Base-by-base conservation (phyloP, 2,797 vertebrate species). In the Labeo calbasu region DNA sequence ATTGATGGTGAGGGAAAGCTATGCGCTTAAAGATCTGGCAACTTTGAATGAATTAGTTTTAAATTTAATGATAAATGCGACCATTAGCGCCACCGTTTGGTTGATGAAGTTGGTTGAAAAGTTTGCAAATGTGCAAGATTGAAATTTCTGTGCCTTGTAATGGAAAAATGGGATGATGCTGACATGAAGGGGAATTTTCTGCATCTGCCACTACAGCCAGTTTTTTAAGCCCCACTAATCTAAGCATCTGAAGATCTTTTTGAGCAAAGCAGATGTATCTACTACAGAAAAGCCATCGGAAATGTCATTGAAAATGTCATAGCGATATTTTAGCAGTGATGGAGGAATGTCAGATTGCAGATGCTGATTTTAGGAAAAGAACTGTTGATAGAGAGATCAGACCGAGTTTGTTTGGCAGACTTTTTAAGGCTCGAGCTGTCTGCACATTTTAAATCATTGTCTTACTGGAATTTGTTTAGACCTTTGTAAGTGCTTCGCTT, bases 161-260 rank as follows among this genome's bases (percentile, higher is more conserved):
- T 79, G 82, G 85, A 84, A 84, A 77, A 86, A 71, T 25, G 14
- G 46, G 36, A 14, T 77, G 63, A 84, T 77, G 71, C 53, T 53
- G 53, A 61, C 66, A 40, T 66, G 53, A 25, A 48, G 13, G 65
- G 63, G 36, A 21, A 81, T 46, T 40, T 77, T 25, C 71, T 59
- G 10, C 23, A 51, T 51, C 13, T 51, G 40, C 36, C 9, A 73
- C 40, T 71, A 6, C 28, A 23, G n/a, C 32, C 8, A 6, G 8
- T 65, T 28, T 71, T 43, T 55, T 17, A 57, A 40, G 25, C 3
- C 2, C 23, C 15, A 36, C 5, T 76, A 68, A 75, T 82, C 46
- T 65, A 32, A 55, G 32, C n/a, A 40, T 28, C 15, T 76, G 5
- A n/a, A 11, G 23, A 25, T 83, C 17, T 23, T 57, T 51, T 40